Evolutionary conservation across 2,797 vertebrate species (phyloP).

Genomic region (Fringilla coelebs): DNA sequence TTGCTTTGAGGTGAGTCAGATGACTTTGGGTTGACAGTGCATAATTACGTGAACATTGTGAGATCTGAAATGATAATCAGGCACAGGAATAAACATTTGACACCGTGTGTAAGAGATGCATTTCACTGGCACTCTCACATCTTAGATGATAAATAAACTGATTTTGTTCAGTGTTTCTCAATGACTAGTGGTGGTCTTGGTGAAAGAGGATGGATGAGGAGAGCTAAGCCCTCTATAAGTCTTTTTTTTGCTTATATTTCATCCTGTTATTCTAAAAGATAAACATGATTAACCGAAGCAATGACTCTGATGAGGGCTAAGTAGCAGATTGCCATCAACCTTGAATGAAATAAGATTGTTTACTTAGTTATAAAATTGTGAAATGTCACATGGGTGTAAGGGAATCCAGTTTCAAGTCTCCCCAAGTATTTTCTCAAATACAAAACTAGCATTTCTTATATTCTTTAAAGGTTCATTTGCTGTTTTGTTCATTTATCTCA

Average conservation of each 20-base stretch:
- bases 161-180: neutral
- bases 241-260: neutral
- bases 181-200: neutral
- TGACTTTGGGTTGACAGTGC: neutral
- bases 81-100: neutral
- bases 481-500: neutral
- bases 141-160: neutral
- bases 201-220: neutral
- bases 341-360: neutral
- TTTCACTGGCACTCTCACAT: neutral
- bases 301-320: neutral
- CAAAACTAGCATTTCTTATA: neutral
- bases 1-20: neutral
- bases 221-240: neutral
- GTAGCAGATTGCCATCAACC: neutral
- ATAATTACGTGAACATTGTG: neutral
- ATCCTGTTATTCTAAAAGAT: neutral
- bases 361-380: neutral
- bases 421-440: neutral
- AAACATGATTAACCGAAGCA: neutral
- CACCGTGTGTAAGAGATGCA: fast-evolving
- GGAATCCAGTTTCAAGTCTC: neutral
- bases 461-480: neutral
- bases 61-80: neutral
- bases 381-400: neutral